phyloP scores from a whole-genome alignment of 2,888 invertebrate genomes.

The Eucera pruinosa region DNA sequence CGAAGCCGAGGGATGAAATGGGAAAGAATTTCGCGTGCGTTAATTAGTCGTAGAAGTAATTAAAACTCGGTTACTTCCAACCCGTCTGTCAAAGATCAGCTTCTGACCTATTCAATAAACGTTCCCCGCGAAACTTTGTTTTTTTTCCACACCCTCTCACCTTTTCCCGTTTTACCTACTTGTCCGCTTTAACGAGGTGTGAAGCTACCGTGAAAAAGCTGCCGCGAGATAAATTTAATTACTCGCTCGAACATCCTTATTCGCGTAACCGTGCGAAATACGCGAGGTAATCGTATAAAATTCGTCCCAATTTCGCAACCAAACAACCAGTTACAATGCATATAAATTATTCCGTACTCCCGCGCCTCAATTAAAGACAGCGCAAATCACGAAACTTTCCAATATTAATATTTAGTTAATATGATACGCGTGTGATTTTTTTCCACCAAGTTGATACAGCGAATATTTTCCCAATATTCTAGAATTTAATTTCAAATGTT shows the following conservation, averaged over 20 bases:
- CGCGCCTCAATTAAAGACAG: neutral
- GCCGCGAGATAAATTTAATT: constrained; percentile 52
- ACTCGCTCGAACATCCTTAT: constrained; percentile 19
- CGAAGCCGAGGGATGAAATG: neutral
- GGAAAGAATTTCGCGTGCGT: constrained; percentile 30
- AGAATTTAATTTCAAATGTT: too few relatives aligned
- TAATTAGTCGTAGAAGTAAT: constrained; percentile 53
- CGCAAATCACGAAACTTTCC: neutral
- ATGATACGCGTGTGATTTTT: too few relatives aligned
- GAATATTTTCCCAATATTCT: neutral
- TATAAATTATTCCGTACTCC: neutral
- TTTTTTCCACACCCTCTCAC: too few relatives aligned
- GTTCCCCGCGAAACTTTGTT: constrained; percentile 2
- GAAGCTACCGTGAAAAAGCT: constrained; percentile 3
- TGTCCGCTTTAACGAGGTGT: constrained; percentile 9
- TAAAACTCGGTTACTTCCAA: constrained; percentile 45
- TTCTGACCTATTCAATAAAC: constrained; percentile 35
- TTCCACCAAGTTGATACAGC: neutral
- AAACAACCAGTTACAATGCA: neutral
- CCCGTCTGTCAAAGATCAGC: constrained; percentile 44
- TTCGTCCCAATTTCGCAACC: constrained; percentile 21
- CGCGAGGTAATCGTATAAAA: constrained; percentile 10
- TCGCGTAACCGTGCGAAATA: neutral
- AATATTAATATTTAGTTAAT: neutral
- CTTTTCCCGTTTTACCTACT: neutral